Evolutionary conservation across 1,140 invertebrate genomes (phyloP).

Genomic region (Drosophila nasuta): DNA sequence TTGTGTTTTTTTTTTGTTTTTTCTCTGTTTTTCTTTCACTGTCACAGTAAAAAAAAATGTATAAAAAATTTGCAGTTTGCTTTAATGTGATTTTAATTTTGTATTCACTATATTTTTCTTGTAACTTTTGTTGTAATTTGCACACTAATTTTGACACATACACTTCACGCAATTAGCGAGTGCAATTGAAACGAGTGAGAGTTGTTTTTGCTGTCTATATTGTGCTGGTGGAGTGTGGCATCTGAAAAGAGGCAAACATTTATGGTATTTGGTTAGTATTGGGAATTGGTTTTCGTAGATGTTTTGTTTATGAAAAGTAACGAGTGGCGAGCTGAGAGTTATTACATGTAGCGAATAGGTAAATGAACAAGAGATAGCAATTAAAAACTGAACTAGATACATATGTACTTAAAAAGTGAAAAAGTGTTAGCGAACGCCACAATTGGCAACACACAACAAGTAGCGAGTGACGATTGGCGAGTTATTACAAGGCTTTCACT

Average conservation of each 20-base stretch:
- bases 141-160: constrained; percentile 30
- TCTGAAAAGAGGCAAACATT: constrained; percentile 27
- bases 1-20: constrained; percentile 14
- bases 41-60: constrained; percentile 44
- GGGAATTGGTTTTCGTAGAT: neutral
- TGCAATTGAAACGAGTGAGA: constrained; percentile 4
- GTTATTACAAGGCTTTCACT: too few species aligned
- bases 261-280: constrained; percentile 25
- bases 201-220: constrained; percentile 27
- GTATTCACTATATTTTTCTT: neutral
- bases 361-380: too few species aligned
- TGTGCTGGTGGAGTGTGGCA: constrained; percentile 30
- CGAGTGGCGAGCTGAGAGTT: neutral
- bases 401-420: too few species aligned
- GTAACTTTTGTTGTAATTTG: constrained; percentile 24
- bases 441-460: neutral
- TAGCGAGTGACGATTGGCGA: too few species aligned
- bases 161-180: constrained; percentile 35
- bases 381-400: too few species aligned
- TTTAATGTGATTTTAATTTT: constrained; percentile 41
- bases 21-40: constrained; percentile 11
- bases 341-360: too few species aligned
- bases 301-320: neutral
- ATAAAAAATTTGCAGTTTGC: constrained; percentile 49
- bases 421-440: too few species aligned